Conservation (phyloP, 2,113 vertebrate genomes). For the Gallinago media region DNA sequence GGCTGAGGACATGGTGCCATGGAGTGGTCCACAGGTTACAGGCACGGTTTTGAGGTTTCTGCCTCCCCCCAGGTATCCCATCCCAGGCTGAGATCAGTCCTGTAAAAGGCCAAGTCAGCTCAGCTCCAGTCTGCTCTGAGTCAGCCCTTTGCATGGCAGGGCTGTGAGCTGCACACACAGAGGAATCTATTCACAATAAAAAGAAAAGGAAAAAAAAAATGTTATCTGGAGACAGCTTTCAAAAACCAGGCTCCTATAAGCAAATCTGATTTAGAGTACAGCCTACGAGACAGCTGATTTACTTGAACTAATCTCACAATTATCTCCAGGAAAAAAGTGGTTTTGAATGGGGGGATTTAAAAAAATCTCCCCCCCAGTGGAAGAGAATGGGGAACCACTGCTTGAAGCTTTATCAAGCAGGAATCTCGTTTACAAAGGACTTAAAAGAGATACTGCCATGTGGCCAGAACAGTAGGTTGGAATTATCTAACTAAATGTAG, state of each 20-base stretch:
- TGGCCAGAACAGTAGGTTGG: background rate
- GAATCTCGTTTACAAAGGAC: background rate
- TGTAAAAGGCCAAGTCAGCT: background rate
- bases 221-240: background rate
- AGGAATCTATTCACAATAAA: background rate
- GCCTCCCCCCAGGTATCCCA: background rate
- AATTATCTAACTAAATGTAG: background rate
- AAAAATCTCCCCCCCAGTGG: background rate
- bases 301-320: background rate
- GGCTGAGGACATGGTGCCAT: fast-evolving
- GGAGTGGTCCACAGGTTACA: background rate
- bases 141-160: background rate
- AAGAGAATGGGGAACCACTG: background rate
- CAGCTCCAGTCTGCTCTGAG: background rate
- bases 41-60: background rate
- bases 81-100: background rate
- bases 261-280: background rate
- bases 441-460: background rate
- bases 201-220: background rate
- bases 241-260: background rate
- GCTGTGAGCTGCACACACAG: background rate
- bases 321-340: background rate
- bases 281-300: background rate
- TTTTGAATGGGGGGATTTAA: background rate
- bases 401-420: background rate